Base-by-base conservation (phyloP, 1,140 invertebrate genomes). In the Lepidurus couesii region DNA sequence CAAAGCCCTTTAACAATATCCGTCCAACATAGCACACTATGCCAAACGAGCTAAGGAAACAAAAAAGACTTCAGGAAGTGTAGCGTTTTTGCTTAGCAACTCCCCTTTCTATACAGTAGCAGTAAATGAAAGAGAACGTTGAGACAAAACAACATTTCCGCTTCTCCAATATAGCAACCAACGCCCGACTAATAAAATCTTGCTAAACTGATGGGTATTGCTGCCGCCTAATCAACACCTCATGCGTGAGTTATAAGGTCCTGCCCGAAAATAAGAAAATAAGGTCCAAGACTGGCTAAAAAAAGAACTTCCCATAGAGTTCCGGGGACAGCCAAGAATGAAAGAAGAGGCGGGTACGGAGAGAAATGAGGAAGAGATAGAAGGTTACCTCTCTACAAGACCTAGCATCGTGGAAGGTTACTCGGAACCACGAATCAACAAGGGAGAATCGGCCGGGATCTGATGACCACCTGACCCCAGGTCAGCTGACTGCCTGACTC, bases 401-500 rank as follows among this genome's bases (percentile, higher is more conserved):
- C 11, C 13, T 6, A 21, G 34, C 2, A 34, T 34, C 4, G 2
- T 34, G 34, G 34, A 34, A 34, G 34, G 34, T 34, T 4, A 34
- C 53, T 65, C 0, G 53, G 53, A 65, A 65, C 53, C 13, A 34
- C n/a, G 53, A 65, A 13, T 65, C 53, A 65, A 65, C 53, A 65
- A 65, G 53, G 13, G 34, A 34, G 53, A 21, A 65, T 65, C 53
- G 16, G 53, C 53, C 53, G 21, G 53, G 53, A 65, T 65, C 53
- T 65, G 53, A 65, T 65, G 53, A 65, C 53, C 53, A 65, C 53
- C 53, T 65, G 53, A 65, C 53, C 53, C 53, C 16, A 21, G 53
- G 53, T 65, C 53, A 65, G n/a, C 53, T 65, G 53, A 65, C 53
- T 65, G 53, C 53, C 53, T 13, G 53, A 65, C 53, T 65, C 53